Conservation (phyloP, 2,888 invertebrate genomes). For the Dendrolimus pini region DNA sequence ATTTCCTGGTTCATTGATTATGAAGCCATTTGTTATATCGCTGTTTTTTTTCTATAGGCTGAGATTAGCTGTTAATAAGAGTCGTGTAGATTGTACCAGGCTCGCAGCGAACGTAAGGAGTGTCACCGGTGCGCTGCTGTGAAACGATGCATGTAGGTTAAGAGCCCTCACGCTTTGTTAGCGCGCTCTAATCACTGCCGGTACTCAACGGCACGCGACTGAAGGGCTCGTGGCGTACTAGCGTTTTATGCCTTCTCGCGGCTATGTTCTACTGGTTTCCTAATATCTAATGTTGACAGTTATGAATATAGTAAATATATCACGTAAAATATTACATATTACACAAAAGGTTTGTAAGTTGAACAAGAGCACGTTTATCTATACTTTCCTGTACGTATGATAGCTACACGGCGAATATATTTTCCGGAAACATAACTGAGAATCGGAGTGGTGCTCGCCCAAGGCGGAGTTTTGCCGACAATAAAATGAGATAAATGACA, state of each 20-base stretch:
- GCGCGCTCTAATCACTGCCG: conserved; percentile 74
- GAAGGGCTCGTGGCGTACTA: conserved; percentile 60
- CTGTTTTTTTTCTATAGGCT: conserved; percentile 11
- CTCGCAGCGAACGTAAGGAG: conserved; percentile 50
- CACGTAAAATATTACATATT: not conserved
- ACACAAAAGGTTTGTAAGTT: conserved; percentile 1
- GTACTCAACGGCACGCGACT: conserved; percentile 60
- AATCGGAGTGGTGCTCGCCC: conserved; percentile 6
- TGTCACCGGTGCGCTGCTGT: conserved; percentile 55
- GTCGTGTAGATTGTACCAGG: conserved; percentile 35
- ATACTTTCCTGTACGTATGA: not conserved
- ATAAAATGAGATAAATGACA: conserved; percentile 23
- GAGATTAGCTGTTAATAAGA: conserved; percentile 48
- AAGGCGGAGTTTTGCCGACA: conserved; percentile 16
- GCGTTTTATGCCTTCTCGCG: conserved; percentile 58
- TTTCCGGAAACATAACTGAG: conserved; percentile 6
- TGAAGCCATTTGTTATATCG: not conserved
- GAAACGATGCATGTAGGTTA: conserved; percentile 75
- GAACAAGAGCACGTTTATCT: not conserved
- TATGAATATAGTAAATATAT: not conserved
- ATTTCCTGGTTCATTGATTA: conserved; percentile 5
- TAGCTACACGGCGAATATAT: not conserved
- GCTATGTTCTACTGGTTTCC: not conserved
- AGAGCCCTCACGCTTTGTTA: conserved; percentile 72
- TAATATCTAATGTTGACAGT: no score